Percentiles rank a stretch among this genome's conserved stretches.
These are phyloP conservation scores for Crossocerus cetratus DNA, from an alignment of 2,888 invertebrate genomes.

Conservation along the genomic window DNA sequence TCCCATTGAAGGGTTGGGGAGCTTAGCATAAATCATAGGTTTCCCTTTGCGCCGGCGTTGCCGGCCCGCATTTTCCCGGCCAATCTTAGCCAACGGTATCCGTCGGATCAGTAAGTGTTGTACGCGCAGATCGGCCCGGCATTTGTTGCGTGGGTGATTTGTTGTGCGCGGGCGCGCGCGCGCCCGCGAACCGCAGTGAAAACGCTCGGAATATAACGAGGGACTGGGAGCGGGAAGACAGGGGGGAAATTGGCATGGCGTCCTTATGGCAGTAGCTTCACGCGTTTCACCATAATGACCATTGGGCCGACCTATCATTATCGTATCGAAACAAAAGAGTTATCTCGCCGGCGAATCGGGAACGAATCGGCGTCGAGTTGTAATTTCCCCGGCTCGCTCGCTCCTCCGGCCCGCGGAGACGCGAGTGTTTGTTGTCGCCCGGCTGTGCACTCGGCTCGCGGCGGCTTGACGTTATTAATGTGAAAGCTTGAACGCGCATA, in stretches of 20 bases:
- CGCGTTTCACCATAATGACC: neutral
- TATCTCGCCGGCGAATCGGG: neutral
- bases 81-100: too few relatives aligned
- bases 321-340: conserved; percentile 6
- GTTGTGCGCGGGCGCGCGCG: too few relatives aligned
- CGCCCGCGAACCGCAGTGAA: too few relatives aligned
- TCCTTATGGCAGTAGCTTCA: conserved; percentile 1
- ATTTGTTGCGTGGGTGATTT: too few relatives aligned
- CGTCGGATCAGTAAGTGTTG: too few relatives aligned
- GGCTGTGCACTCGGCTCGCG: neutral
- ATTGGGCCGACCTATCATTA: conserved; percentile 2
- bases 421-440: neutral
- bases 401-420: neutral
- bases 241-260: neutral
- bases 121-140: too few relatives aligned
- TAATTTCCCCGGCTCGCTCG: neutral
- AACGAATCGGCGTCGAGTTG: neutral
- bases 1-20: too few relatives aligned
- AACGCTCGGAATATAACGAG: neutral
- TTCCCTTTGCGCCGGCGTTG: too few relatives aligned
- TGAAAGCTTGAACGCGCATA: conserved; percentile 12
- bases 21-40: too few relatives aligned
- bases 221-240: neutral
- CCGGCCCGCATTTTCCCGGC: too few relatives aligned
- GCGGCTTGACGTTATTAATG: neutral